These are phyloP conservation scores for Echinops telfairi DNA, from an alignment of 2,113 vertebrate genomes.

Conservation along the genomic window DNA sequence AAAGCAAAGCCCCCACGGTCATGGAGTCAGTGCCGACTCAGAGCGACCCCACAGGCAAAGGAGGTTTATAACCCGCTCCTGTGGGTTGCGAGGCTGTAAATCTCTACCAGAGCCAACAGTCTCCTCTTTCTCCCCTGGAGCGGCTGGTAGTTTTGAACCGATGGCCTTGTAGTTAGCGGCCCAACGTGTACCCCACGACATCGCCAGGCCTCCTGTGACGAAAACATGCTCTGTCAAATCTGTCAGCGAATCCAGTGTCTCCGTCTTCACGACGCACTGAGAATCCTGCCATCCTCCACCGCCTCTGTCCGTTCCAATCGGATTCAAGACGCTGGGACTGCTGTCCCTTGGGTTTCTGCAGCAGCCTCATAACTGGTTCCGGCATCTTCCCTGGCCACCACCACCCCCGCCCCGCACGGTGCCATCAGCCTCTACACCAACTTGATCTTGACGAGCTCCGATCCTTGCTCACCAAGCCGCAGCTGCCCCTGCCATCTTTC, in stretches of 20 bases:
- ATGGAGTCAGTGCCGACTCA: too few relatives aligned
- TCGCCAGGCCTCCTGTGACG: too few relatives aligned
- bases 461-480: not conserved
- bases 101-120: too few relatives aligned
- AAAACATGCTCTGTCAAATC: not conserved
- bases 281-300: not conserved
- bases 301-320: not conserved
- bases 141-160: too few relatives aligned
- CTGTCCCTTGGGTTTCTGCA: conserved; percentile 1
- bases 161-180: too few relatives aligned
- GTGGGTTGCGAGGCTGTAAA: too few relatives aligned
- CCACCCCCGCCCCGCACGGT: not conserved
- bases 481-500: not conserved
- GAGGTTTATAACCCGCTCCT: too few relatives aligned
- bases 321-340: conserved; percentile 3
- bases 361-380: not conserved
- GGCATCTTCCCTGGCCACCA: not conserved
- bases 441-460: not conserved
- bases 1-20: too few relatives aligned
- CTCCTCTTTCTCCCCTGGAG: too few relatives aligned
- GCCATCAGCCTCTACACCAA: not conserved
- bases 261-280: not conserved
- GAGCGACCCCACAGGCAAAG: too few relatives aligned
- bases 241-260: not conserved
- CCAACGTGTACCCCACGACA: too few relatives aligned